Conservation (phyloP, 2,888 invertebrate species). For the Cremastinae sp. region DNA sequence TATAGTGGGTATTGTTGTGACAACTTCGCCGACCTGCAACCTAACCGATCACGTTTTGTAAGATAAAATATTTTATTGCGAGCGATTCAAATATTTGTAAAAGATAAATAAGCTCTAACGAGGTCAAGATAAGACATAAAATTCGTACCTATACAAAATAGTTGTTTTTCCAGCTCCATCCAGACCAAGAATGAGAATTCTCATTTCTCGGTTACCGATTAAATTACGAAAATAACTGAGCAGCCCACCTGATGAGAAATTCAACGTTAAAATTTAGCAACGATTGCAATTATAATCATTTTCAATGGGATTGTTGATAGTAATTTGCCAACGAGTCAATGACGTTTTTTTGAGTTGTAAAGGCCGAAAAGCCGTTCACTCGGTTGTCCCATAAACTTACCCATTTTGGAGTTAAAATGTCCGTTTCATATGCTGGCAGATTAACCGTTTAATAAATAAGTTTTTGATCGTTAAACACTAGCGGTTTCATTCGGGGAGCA, state of each 20-base stretch:
- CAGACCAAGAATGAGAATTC: constrained; percentile 97
- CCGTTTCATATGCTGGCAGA: constrained; percentile 69
- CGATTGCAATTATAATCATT: constrained; percentile 8
- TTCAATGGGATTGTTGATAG: constrained; percentile 13
- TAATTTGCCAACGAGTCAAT: constrained; percentile 42
- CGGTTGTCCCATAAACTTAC: constrained; percentile 63
- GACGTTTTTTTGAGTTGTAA: constrained; percentile 35
- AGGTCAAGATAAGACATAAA: constrained; percentile 38
- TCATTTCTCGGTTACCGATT: constrained; percentile 97
- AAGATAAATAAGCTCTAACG: constrained; percentile 18
- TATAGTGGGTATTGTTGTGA: constrained; percentile 99
- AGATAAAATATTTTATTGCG: neutral
- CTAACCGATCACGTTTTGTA: constrained; percentile 73
- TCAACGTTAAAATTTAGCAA: constrained; percentile 35
- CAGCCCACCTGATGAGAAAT: constrained; percentile 89
- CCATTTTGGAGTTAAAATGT: constrained; percentile 69
- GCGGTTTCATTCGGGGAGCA: constrained; percentile 22
- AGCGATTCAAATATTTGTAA: constrained; percentile 18
- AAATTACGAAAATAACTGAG: constrained; percentile 98
- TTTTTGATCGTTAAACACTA: constrained; percentile 11
- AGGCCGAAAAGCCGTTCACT: constrained; percentile 3
- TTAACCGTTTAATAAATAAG: constrained; percentile 16
- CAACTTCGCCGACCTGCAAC: constrained; percentile 98
- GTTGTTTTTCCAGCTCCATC: constrained; percentile 99
- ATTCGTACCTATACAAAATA: constrained; percentile 90